Evolutionary conservation across 1,140 invertebrate genomes (phyloP).

Genomic region (Sinella curviseta): DNA sequence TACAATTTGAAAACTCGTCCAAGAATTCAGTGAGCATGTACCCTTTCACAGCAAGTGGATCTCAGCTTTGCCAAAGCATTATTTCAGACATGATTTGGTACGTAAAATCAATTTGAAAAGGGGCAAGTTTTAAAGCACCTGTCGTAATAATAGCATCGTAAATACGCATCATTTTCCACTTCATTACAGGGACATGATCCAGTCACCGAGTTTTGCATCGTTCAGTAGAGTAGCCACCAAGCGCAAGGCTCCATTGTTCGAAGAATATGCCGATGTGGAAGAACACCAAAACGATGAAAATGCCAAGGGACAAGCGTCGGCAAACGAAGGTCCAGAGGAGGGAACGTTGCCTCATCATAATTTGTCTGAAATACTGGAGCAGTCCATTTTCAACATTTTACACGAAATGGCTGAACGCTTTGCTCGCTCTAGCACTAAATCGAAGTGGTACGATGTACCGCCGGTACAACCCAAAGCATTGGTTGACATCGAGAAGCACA

Average conservation of each 20-base stretch:
- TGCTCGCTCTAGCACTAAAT: not conserved
- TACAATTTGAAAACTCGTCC: not conserved
- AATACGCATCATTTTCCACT: not conserved
- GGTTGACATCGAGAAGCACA: constrained; percentile 2
- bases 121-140: not conserved
- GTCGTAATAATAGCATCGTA: no score
- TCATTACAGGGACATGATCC: constrained; percentile 5
- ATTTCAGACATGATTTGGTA: constrained; percentile 10
- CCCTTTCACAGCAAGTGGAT: not conserved
- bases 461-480: constrained; percentile 9
- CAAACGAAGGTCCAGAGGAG: not conserved
- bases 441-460: not conserved
- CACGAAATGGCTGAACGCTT: constrained; percentile 3
- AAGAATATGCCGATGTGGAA: constrained; percentile 6
- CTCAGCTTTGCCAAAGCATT: not conserved
- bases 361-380: constrained; percentile 11
- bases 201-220: not conserved
- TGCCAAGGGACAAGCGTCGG: not conserved
- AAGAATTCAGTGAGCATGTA: not conserved
- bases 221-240: not conserved
- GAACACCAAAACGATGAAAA: not conserved
- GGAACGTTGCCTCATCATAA: not conserved
- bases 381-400: constrained; percentile 11
- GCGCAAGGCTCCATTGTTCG: constrained; percentile 4
- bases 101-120: not conserved